phyloP scores from a whole-genome alignment of 2,888 invertebrate species.

The Mythimna pallens region DNA sequence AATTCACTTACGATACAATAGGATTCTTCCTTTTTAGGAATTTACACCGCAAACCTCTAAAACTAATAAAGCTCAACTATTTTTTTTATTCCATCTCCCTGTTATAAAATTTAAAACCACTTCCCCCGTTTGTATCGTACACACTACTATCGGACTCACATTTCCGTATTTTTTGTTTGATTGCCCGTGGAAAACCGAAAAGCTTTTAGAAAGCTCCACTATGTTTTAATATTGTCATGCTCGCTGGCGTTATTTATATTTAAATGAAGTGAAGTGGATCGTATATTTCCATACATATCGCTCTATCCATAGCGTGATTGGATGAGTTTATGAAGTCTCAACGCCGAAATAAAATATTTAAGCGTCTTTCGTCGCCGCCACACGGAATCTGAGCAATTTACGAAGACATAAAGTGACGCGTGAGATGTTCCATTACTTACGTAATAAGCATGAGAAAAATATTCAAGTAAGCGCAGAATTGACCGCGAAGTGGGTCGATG shows the following conservation, averaged over 20 bases:
- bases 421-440: conserved; percentile 54
- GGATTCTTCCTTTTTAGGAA: too few relatives aligned
- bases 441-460: conserved; percentile 68
- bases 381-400: conserved; percentile 29
- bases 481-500: conserved; percentile 78
- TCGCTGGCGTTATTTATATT: conserved; percentile 39
- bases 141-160: conserved; percentile 14
- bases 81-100: neutral
- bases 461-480: conserved; percentile 68
- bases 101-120: conserved; percentile 13
- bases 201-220: conserved; percentile 59
- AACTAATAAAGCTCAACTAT: neutral
- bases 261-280: conserved; percentile 37
- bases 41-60: neutral
- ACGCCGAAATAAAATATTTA: conserved; percentile 37
- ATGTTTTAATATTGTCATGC: conserved; percentile 41
- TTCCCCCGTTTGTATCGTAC: conserved; percentile 2
- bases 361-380: conserved; percentile 1
- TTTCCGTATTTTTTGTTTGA: conserved; percentile 35
- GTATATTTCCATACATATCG: conserved; percentile 13
- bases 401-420: conserved; percentile 28
- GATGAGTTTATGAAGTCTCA: conserved; percentile 26
- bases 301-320: conserved; percentile 1
- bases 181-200: conserved; percentile 36
- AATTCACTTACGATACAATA: conserved; percentile 4